phyloP scores from a whole-genome alignment of 2,888 invertebrate genomes.

The Alviniconcha strummeri region DNA sequence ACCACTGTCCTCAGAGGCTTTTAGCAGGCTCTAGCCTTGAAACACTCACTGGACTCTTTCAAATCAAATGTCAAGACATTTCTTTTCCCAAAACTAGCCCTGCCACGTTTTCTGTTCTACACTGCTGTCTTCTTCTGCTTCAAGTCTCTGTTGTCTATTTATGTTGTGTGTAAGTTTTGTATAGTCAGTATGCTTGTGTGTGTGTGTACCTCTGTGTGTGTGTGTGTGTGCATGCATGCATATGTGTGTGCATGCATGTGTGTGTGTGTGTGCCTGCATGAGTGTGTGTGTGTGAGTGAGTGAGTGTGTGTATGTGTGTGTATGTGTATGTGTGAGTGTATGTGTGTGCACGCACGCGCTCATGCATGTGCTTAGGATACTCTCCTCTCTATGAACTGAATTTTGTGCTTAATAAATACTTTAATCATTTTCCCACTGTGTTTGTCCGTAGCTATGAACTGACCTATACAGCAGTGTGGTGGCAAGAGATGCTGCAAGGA shows the following conservation, averaged over 20 bases:
- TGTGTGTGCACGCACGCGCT: neutral
- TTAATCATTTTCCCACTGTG: neutral
- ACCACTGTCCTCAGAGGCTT: no score
- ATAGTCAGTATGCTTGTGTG: neutral
- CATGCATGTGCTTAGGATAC: neutral
- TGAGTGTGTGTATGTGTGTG: neutral
- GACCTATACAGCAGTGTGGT: conserved; percentile 85
- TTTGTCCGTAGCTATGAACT: conserved; percentile 79
- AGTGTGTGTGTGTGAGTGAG: neutral
- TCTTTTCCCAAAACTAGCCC: no score
- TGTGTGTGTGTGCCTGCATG: neutral
- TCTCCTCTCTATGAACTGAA: no score
- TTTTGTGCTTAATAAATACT: neutral
- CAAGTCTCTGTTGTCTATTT: no score
- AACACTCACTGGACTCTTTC: no score
- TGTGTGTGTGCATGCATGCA: neutral
- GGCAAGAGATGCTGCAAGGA: conserved; percentile 83
- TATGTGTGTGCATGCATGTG: neutral
- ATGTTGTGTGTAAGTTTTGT: neutral
- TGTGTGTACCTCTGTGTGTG: conserved; percentile 9
- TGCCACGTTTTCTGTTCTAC: no score
- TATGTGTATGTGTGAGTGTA: neutral
- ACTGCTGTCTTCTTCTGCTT: no score
- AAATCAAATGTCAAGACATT: no score
- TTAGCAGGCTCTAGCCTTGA: no score